phyloP scores from a whole-genome alignment of 2,888 invertebrate genomes.

The Girardia tigrina region DNA sequence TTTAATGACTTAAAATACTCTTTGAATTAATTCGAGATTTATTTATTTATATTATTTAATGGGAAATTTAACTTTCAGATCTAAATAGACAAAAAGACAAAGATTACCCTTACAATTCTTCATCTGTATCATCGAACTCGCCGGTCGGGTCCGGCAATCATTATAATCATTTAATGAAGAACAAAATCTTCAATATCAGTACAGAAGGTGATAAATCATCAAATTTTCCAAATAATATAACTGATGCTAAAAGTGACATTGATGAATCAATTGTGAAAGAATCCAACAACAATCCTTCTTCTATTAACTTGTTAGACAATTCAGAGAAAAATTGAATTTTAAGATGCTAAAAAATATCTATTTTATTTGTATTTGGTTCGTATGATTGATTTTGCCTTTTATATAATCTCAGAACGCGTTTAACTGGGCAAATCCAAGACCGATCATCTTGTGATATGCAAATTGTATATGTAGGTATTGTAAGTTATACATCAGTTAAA shows the following conservation, averaged over 20 bases:
- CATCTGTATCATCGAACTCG: slow-evolving; percentile 1
- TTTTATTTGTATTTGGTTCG: slow-evolving; percentile 18
- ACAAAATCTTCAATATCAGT: background rate
- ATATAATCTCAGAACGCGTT: background rate
- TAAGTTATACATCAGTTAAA: background rate
- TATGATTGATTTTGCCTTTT: slow-evolving; percentile 17
- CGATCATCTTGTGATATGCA: slow-evolving; percentile 18
- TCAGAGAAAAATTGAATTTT: slow-evolving; percentile 23
- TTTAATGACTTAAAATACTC: no score
- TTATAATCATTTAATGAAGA: slow-evolving; percentile 19
- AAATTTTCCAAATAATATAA: slow-evolving; percentile 3
- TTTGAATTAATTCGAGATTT: no score
- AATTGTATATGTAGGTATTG: slow-evolving; percentile 11
- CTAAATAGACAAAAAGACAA: background rate
- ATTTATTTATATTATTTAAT: no score
- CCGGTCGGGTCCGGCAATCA: background rate
- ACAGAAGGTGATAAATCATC: background rate
- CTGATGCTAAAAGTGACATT: background rate
- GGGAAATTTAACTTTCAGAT: background rate
- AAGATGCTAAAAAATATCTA: slow-evolving; percentile 20
- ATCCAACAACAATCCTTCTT: slow-evolving; percentile 8
- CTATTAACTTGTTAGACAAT: slow-evolving; percentile 8
- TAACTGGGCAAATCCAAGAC: slow-evolving; percentile 3
- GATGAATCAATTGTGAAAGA: background rate
- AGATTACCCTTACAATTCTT: background rate